Conservation (phyloP, 2,113 vertebrate species). For the Delphinus delphis region DNA sequence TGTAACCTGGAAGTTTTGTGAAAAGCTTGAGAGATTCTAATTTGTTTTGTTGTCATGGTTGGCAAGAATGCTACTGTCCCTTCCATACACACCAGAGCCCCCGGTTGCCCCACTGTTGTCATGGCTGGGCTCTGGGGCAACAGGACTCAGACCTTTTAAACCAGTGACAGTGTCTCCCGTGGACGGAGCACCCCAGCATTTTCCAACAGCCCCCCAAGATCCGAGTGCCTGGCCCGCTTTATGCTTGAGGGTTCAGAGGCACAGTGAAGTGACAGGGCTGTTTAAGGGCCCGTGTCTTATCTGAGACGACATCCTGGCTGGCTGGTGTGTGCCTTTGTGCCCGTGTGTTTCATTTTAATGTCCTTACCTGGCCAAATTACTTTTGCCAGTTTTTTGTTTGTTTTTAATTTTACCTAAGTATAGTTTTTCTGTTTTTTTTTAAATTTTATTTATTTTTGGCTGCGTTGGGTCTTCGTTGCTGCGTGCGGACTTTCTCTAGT, state of each 20-base stretch:
- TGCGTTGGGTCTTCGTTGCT: no score
- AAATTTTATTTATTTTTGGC: no score
- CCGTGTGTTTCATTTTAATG: not conserved
- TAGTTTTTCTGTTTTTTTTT: not conserved
- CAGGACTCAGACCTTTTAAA: not conserved
- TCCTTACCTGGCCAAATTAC: not conserved
- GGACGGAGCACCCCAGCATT: not conserved
- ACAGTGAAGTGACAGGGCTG: not conserved
- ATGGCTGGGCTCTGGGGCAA: not conserved
- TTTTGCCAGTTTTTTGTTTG: not conserved
- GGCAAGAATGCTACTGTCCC: not conserved
- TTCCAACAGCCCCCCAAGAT: not conserved
- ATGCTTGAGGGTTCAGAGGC: not conserved
- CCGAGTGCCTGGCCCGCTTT: not conserved
- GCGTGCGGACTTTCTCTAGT: no score
- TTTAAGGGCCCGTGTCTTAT: not conserved
- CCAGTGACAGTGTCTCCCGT: not conserved
- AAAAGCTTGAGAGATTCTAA: not conserved
- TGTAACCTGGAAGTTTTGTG: not conserved
- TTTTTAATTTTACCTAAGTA: not conserved
- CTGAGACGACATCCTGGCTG: not conserved
- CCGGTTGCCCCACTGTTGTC: not conserved
- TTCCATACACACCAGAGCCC: rapidly evolving
- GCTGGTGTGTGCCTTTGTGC: not conserved
- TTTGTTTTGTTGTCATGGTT: not conserved